A percentile compares a stretch with the other conserved stretches of the same genome.
Conservation (phyloP, 30 jellyfish, hydroid and myxozoan species). For the Mastigias papua region DNA sequence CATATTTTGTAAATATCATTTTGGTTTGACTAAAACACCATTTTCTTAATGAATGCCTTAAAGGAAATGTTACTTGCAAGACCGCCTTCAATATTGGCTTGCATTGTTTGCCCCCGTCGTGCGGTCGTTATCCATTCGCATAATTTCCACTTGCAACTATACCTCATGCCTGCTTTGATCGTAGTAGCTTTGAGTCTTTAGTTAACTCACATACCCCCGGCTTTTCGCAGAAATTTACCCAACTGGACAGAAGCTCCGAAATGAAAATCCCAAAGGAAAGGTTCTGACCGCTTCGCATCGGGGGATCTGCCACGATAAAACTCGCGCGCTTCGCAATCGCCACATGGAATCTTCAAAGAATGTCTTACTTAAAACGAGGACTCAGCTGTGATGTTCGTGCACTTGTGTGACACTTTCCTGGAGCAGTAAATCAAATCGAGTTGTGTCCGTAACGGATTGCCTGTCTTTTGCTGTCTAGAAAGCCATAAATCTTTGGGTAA, state of each 20-base stretch:
- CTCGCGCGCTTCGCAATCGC: conserved; percentile 54
- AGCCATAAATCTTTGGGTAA: conserved; percentile 25
- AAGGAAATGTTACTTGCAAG: not conserved
- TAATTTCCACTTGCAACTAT: not conserved
- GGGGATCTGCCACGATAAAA: conserved; percentile 76
- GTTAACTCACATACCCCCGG: conserved; percentile 22
- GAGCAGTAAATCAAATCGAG: conserved; percentile 21
- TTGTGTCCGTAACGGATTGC: not conserved
- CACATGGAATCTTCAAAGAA: conserved; percentile 53
- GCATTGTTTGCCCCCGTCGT: conserved; percentile 5
- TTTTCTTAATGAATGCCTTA: conserved; percentile 10
- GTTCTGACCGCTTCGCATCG: conserved; percentile 69
- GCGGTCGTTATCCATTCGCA: not conserved
- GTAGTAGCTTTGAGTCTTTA: not conserved
- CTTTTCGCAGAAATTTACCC: conserved; percentile 35
- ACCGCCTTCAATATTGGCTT: conserved; percentile 3
- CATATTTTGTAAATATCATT: conserved; percentile 17
- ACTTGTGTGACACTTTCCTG: conserved; percentile 41
- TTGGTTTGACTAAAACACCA: conserved; percentile 1
- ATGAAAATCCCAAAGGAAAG: conserved; percentile 63
- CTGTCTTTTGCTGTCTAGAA: conserved; percentile 12
- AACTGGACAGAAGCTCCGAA: conserved; percentile 38
- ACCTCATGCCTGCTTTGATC: too few relatives aligned
- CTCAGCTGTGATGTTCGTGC: conserved; percentile 33
- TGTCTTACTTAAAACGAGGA: conserved; percentile 23